A percentile compares a stretch with the other conserved stretches of the same genome.
These are phyloP conservation scores for Penaeus japonicus DNA, from an alignment of 1,140 invertebrate genomes.

Conservation along the genomic window DNA sequence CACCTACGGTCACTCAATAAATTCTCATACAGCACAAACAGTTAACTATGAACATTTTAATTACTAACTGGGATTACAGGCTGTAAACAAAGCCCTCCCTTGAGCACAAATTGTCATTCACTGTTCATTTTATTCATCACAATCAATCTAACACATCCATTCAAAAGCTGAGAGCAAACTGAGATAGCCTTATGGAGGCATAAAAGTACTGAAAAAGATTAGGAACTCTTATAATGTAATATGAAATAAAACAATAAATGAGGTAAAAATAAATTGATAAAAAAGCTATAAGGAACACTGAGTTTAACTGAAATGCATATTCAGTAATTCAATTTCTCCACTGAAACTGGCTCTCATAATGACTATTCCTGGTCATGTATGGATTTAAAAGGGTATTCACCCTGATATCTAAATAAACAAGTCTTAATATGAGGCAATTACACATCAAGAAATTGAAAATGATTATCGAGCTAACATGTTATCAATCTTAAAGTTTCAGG, in stretches of 20 bases:
- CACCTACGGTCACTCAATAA: constrained; percentile 25
- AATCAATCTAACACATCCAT: constrained; percentile 19
- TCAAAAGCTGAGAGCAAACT: too few relatives aligned
- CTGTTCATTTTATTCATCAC: neutral
- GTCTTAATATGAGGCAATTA: too few relatives aligned
- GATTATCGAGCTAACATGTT: too few relatives aligned
- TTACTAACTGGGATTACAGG: constrained; percentile 31
- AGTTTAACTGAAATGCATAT: too few relatives aligned
- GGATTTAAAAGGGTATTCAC: too few relatives aligned
- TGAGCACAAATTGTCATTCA: constrained; percentile 36
- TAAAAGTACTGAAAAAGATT: constrained; percentile 35
- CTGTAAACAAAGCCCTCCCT: constrained; percentile 33
- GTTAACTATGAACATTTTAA: constrained; percentile 40
- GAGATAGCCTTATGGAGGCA: neutral
- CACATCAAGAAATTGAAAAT: too few relatives aligned
- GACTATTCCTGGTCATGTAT: too few relatives aligned
- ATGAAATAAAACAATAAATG: neutral
- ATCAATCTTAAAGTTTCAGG: too few relatives aligned
- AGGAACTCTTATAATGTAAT: constrained; percentile 42
- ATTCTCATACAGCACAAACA: constrained; percentile 16
- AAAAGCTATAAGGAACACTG: neutral
- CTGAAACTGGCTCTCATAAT: too few relatives aligned
- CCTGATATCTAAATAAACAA: too few relatives aligned
- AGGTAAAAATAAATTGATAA: neutral
- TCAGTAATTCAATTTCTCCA: too few relatives aligned